Conservation (phyloP, 2,113 vertebrate species). For the Tachysurus vachellii region DNA sequence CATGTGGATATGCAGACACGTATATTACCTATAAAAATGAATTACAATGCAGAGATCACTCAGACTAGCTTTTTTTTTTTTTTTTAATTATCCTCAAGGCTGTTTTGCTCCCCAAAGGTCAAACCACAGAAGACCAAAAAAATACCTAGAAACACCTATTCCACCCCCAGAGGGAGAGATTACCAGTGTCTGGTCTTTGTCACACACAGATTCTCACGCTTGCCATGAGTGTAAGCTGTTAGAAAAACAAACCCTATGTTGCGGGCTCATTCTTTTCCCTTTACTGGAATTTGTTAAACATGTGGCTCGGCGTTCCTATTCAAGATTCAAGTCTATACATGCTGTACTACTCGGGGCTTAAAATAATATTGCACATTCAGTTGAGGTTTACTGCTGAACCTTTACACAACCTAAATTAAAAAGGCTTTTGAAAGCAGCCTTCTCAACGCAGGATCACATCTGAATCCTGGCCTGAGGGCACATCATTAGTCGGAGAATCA, state of each 20-base stretch:
- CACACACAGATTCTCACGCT: slow-evolving; percentile 44
- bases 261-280: background rate
- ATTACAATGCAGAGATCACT: slow-evolving; percentile 16
- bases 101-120: slow-evolving; percentile 34
- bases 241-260: slow-evolving; percentile 28
- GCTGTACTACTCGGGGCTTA: background rate
- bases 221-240: slow-evolving; percentile 34
- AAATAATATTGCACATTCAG: background rate
- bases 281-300: slow-evolving; percentile 42
- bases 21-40: background rate
- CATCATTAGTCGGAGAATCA: slow-evolving; percentile 50
- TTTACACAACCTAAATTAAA: slow-evolving; percentile 23
- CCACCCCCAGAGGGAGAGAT: slow-evolving; percentile 42
- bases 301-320: slow-evolving; percentile 17
- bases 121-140: slow-evolving; percentile 29
- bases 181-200: slow-evolving; percentile 47
- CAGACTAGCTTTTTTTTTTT: background rate
- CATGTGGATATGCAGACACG: background rate
- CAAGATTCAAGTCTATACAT: slow-evolving; percentile 27
- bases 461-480: slow-evolving; percentile 10
- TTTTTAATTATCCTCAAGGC: background rate
- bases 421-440: slow-evolving; percentile 14
- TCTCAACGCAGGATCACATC: slow-evolving; percentile 19
- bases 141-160: slow-evolving; percentile 42
- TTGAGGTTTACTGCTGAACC: slow-evolving; percentile 19